Evolutionary conservation across 2,797 vertebrate species (phyloP).

Genomic region (Cephalopachus bancanus): DNA sequence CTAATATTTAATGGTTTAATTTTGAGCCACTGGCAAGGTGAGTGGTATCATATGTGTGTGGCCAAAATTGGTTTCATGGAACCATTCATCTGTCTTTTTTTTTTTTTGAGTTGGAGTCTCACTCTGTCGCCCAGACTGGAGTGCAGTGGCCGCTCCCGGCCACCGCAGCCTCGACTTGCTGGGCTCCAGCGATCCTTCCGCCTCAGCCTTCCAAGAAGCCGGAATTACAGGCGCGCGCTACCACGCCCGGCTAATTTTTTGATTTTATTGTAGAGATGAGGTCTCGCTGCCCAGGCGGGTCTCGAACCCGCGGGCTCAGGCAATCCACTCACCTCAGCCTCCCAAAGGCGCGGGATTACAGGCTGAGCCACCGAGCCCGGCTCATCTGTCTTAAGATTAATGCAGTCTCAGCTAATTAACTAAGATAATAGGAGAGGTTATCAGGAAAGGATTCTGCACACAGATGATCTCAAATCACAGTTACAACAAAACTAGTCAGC

Average conservation of each 20-base stretch:
- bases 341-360: no score
- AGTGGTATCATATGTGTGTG: not conserved
- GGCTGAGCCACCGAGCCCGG: no score
- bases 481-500: constrained; percentile 40
- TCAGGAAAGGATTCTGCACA: not conserved
- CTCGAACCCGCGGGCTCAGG: no score
- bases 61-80: constrained; percentile 41
- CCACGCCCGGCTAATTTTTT: not conserved
- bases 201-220: not conserved
- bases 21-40: not conserved
- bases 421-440: not conserved
- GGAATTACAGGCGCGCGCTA: not conserved
- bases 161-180: no score
- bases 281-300: no score
- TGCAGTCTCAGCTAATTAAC: not conserved
- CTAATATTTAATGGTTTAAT: not conserved
- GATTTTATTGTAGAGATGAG: not conserved
- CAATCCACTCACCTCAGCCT: no score
- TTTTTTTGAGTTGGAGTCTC: not conserved
- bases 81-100: not conserved
- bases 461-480: constrained; percentile 58
- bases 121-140: not conserved
- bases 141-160: no score
- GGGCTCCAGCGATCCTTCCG: no score
- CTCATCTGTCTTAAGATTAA: not conserved